Evolutionary conservation across 2,888 invertebrate genomes (phyloP), one percentile per base, ranked within the genome.

Genomic region (Stenoptilia bipunctidactyla): DNA sequence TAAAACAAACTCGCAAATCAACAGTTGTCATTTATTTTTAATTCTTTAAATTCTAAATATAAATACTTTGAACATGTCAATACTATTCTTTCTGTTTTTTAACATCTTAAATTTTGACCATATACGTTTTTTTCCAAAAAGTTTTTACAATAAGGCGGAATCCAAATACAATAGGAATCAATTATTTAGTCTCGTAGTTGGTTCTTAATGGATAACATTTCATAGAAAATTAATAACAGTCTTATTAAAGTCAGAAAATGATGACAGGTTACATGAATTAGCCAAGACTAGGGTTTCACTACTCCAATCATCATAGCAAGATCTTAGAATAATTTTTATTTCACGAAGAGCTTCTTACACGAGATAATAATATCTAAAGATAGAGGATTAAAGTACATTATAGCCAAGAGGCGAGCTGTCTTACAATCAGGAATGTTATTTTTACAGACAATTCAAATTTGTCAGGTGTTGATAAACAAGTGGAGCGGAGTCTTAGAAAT

Each of bases 181-280:
- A 20, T 20, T 5, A 20, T 3, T 20, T 20, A 20, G 20, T 20
- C 20, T 20, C 20, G 20, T 20, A 20, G 20, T 20, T 20, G 20
- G 20, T 5, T 20, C 20, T 20, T 20, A 20, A 20, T 20, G 20
- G 20, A 20, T 5, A 37, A 10, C 8, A 53, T 56, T 54, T 55
- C 52, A 58, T 51, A 58, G 54, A 59, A 60, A 63, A 61, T 58
- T 54, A 56, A 58, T 56, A 65, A 66, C 79, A 79, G 77, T 79
- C 79, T 79, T 73, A 60, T 68, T 58, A 56, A 43, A 60, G 30
- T 60, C 46, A 61, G 60, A 66, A 65, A 63, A 50, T 27, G 20
- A 68, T 63, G 56, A 53, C 59, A 63, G 20, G 20, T 20, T 5
- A 5, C 8, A 5, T 8, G 20, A 20, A 20, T 20, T 20, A 20